These are phyloP conservation scores for Pseudotriccus pelzelni DNA, from an alignment of 2,797 vertebrate genomes.

Conservation along the genomic window DNA sequence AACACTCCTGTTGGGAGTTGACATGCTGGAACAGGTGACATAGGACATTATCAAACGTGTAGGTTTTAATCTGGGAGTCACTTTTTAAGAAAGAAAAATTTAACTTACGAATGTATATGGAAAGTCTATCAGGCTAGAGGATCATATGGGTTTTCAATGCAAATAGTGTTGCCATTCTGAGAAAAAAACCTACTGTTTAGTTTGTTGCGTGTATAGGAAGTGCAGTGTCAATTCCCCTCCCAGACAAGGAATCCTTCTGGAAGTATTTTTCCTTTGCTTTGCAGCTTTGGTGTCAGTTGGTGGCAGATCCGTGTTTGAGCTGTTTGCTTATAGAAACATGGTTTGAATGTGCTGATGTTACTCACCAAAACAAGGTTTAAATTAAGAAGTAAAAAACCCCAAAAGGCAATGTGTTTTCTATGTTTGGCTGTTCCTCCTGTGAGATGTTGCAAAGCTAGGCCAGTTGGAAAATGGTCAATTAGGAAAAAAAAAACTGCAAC, in stretches of 20 bases:
- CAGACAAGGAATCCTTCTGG: background rate
- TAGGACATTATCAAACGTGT: background rate
- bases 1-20: background rate
- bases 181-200: background rate
- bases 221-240: background rate
- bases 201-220: background rate
- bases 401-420: background rate
- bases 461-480: background rate
- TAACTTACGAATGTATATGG: background rate
- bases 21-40: background rate
- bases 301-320: background rate
- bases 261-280: background rate
- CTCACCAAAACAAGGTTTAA: background rate
- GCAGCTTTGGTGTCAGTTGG: background rate
- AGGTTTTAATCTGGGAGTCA: background rate
- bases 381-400: background rate
- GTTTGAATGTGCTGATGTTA: background rate
- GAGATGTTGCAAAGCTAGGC: background rate
- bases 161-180: background rate
- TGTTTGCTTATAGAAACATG: background rate
- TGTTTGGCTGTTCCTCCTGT: background rate
- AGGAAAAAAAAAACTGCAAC: too few species aligned
- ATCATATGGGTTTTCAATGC: background rate
- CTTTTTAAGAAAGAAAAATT: background rate
- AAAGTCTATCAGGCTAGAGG: background rate